These are phyloP conservation scores for Tupaia tana DNA, from an alignment of 2,113 vertebrate genomes.

Conservation along the genomic window DNA sequence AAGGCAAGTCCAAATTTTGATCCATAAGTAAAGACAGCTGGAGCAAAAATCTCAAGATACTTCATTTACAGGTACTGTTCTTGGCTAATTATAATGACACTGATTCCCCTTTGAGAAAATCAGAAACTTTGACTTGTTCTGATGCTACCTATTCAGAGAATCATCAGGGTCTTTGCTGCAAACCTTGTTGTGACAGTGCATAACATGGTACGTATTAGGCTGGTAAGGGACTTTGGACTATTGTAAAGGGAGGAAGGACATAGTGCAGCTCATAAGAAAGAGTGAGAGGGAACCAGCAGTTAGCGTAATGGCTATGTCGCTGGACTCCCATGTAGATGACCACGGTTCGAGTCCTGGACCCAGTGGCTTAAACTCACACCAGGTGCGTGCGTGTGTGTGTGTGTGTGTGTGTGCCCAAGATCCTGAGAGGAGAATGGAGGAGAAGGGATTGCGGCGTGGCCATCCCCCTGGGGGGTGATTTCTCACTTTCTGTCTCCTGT, in stretches of 20 bases:
- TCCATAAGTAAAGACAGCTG: background rate
- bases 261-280: background rate
- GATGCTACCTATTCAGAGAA: background rate
- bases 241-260: background rate
- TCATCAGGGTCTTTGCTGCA: background rate
- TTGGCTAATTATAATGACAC: background rate
- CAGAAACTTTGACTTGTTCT: background rate
- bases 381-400: too few species aligned
- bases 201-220: background rate
- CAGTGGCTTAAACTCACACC: too few species aligned
- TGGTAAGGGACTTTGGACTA: background rate
- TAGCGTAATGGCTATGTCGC: too few species aligned
- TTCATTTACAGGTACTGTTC: background rate
- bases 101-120: background rate
- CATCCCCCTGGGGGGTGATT: too few species aligned
- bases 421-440: too few species aligned
- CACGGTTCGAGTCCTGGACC: too few species aligned
- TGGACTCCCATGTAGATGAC: too few species aligned
- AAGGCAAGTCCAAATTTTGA: background rate
- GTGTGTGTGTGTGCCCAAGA: too few species aligned
- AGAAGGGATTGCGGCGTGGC: too few species aligned
- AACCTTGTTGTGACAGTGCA: background rate
- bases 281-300: background rate
- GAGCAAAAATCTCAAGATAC: background rate
- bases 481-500: too few species aligned